A percentile compares a stretch with the other conserved stretches of the same genome.
Conservation (phyloP, 1,140 invertebrate species). For the Schlechtendalia chinensis region DNA sequence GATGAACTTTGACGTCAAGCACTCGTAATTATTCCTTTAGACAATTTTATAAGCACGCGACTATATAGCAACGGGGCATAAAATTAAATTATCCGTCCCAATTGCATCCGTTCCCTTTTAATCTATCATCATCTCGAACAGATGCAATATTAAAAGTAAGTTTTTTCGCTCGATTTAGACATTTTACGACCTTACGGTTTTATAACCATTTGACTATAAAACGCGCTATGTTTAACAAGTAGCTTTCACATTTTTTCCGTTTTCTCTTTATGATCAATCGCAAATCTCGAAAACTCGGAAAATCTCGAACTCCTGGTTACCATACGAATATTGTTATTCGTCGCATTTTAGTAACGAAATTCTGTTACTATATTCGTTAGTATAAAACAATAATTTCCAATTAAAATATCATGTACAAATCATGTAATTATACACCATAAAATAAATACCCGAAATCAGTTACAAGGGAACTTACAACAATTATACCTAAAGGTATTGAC, state of each 20-base stretch:
- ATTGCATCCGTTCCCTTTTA: constrained; percentile 13
- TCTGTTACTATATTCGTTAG: background rate
- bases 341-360: background rate
- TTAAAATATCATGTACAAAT: background rate
- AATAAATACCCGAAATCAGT: too few species aligned
- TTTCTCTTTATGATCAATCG: constrained; percentile 44
- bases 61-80: background rate
- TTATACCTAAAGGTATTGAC: too few species aligned
- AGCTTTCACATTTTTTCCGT: constrained; percentile 29
- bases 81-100: constrained; percentile 34
- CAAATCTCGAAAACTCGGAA: too few species aligned
- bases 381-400: background rate
- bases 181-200: constrained; percentile 44
- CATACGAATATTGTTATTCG: background rate
- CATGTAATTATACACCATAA: too few species aligned
- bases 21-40: constrained; percentile 26
- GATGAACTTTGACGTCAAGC: constrained; percentile 23
- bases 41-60: background rate
- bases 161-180: constrained; percentile 37
- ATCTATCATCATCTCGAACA: constrained; percentile 44
- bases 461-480: too few species aligned
- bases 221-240: constrained; percentile 39
- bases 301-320: background rate
- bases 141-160: constrained; percentile 42
- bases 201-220: constrained; percentile 38